Percentiles rank a stretch among this genome's conserved stretches.
These are phyloP conservation scores for Danio tinwini DNA, from an alignment of 2,797 vertebrate species.

Conservation along the genomic window DNA sequence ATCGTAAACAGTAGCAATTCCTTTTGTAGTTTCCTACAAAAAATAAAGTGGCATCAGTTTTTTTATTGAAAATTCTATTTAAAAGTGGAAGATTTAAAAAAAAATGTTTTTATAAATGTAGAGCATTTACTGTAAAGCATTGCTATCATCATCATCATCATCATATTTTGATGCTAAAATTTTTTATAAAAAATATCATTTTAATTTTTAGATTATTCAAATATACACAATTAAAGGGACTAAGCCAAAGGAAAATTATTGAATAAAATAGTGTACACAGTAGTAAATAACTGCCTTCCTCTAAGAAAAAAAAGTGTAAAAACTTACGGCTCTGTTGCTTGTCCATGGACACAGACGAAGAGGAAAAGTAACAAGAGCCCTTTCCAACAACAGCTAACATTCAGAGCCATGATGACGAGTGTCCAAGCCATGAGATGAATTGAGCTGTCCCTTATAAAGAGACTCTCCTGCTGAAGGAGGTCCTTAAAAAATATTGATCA, in stretches of 20 bases:
- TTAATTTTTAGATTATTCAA: not conserved
- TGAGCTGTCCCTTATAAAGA: slow-evolving; percentile 27
- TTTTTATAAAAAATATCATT: not conserved
- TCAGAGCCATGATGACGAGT: slow-evolving; percentile 38
- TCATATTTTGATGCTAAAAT: too few relatives aligned
- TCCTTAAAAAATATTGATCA: slow-evolving; percentile 28
- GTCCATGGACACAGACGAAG: slow-evolving; percentile 39
- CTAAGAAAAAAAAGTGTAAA: not conserved
- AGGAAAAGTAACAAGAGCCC: slow-evolving; percentile 34
- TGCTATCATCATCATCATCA: too few relatives aligned
- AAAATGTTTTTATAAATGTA: too few relatives aligned
- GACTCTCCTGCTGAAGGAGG: slow-evolving; percentile 4
- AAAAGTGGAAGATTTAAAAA: too few relatives aligned
- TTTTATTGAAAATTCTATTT: too few relatives aligned
- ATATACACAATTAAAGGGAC: not conserved
- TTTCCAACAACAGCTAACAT: slow-evolving; percentile 3
- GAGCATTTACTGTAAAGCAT: too few relatives aligned
- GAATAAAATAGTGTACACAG: not conserved
- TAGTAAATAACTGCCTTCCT: not conserved
- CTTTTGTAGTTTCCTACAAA: too few relatives aligned
- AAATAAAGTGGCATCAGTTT: too few relatives aligned
- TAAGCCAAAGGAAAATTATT: too few relatives aligned
- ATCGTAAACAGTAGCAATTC: too few relatives aligned
- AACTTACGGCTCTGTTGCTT: slow-evolving; percentile 47
- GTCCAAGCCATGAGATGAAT: not conserved